Evolutionary conservation across 2,888 invertebrate species (phyloP), one percentile per base, ranked within the genome.

Genomic region (Pelosia muscerda): DNA sequence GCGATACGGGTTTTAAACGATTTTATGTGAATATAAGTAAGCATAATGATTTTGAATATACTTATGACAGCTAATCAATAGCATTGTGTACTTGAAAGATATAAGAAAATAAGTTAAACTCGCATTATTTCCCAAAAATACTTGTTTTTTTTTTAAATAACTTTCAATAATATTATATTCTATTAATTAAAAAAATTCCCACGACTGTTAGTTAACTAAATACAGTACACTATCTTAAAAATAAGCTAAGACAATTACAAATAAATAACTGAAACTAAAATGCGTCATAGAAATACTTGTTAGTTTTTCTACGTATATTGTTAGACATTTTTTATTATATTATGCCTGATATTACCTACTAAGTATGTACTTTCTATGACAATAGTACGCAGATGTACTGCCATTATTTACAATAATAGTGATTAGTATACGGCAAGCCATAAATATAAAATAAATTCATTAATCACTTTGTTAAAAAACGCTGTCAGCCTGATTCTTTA

Each of bases 401-500:
- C n/a, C n/a, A n/a, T n/a, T n/a, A n/a, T n/a, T n/a, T n/a, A n/a
- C n/a, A n/a, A n/a, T n/a, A n/a, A 11, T 13, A 28, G 22, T 22
- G 15, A 3, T 13, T 15, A 34, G 6, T 34, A 22, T 2, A 13
- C 8, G 13, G n/a, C 31, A 58, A 58, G 58, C 15, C 22, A 11
- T 57, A 11, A 57, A 31, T 49, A 9, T n/a, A 1, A 22, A 19
- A n/a, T 58, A 34, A 34, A 23, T 23, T 15, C 49, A 59, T 58
- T 31, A 58, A 31, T 58, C n/a, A 38, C 15, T 65, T 54, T 54
- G 25, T 25, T 57, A 56, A 56, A n/a, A 42, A 11, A 31, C 38
- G 4, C 38, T 38, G 38, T 15, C 56, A 19, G 19, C 31, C 38
- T 65, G 59, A 60, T 53, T 65, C 23, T 26, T n/a, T 59, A 42